Conservation (phyloP, 2,888 invertebrate species). For the Dryobota labecula region DNA sequence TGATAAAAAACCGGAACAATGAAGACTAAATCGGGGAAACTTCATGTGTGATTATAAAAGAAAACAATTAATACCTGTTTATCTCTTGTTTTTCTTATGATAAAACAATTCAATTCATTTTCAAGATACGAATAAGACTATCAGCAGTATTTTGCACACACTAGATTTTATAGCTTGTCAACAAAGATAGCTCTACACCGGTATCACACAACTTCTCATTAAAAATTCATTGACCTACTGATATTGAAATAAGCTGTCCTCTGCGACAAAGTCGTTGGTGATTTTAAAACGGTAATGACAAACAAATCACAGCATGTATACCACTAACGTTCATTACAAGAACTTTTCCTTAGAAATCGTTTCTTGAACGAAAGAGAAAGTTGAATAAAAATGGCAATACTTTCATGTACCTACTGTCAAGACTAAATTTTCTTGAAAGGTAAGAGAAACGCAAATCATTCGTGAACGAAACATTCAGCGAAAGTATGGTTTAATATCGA, state of each 20-base stretch:
- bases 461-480: conserved; percentile 14
- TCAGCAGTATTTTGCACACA: conserved; percentile 13
- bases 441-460: conserved; percentile 43
- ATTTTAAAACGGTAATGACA: conserved; percentile 40
- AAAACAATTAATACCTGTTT: conserved; percentile 37
- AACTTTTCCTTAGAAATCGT: conserved; percentile 54
- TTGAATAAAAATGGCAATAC: conserved; percentile 42
- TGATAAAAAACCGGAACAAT: conserved; percentile 13
- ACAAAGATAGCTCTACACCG: conserved; percentile 1
- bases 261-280: conserved; percentile 9
- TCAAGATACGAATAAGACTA: conserved; percentile 11
- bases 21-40: conserved; percentile 11
- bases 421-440: conserved; percentile 40
- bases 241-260: background rate
- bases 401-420: conserved; percentile 27
- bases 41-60: conserved; percentile 9
- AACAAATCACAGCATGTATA: conserved; percentile 32
- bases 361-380: conserved; percentile 58
- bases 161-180: conserved; percentile 13
- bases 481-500: conserved; percentile 25
- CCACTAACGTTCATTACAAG: conserved; percentile 23
- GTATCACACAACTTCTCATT: conserved; percentile 26
- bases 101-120: conserved; percentile 33
- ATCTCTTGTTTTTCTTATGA: conserved; percentile 25
- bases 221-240: conserved; percentile 30